Base-by-base conservation (phyloP, 2,113 vertebrate species). In the Collichthys lucidus region DNA sequence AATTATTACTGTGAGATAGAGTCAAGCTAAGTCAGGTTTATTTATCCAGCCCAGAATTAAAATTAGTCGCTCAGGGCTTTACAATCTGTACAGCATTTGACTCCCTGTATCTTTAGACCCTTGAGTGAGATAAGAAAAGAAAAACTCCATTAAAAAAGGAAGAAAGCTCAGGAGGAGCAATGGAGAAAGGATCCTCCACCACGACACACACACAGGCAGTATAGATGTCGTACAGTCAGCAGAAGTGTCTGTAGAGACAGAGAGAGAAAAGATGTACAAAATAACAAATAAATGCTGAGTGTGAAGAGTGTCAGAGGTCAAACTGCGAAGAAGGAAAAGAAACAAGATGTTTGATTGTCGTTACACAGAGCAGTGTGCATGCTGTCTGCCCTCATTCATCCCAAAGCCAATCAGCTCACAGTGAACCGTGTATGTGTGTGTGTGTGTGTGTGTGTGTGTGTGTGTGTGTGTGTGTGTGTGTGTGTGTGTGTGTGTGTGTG, bases 1-100 rank as follows among this genome's bases (percentile, higher is more conserved):
- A 31, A 49, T 74, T 57, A 74, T 63, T 69, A 68, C 50, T 29
- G 12, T 22, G 15, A 73, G 61, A 83, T 83, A 67, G 63, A 72
- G 50, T 64, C 10, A 31, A 75, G 71, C 50, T 59, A 59, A 71
- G 22, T 60, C 49, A 52, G 26, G 46, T 42, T 76, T 24, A 55
- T 62, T 76, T 72, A 50, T 53, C 44, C 52, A 50, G 50, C 50
- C n/a, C 12, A 26, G 19, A 56, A 62, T 57, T 35, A 24, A 67
- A 57, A 53, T 53, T 11, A 11, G 50, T 71, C 4, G 9, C n/a
- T 26, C 60, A 24, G 29, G 53, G 67, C 59, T 55, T 31, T 5
- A 67, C 19, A 15, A 42, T 67, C 22, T 56, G 26, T n/a, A 19
- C 31, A 60, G 19, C 22, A 66, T 26, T 5, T 24, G 15, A n/a